Evolutionary conservation across 2,797 vertebrate genomes (phyloP).

Genomic region (Champsocephalus gunnari): DNA sequence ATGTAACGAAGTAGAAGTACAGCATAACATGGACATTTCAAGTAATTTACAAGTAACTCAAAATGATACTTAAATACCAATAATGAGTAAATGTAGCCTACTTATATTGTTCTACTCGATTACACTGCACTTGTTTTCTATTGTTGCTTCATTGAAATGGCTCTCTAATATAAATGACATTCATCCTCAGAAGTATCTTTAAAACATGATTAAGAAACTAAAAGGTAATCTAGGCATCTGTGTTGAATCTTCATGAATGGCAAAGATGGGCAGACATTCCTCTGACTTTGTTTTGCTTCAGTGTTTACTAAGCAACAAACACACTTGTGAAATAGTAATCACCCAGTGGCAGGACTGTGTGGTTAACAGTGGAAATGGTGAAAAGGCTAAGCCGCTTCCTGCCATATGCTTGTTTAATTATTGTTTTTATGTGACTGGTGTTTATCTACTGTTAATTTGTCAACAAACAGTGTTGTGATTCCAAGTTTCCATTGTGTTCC

Average conservation of each 20-base stretch:
- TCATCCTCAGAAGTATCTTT: background rate
- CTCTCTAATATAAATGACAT: background rate
- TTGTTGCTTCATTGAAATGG: background rate
- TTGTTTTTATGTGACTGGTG: slow-evolving; percentile 17
- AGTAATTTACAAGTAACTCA: background rate
- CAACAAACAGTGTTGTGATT: slow-evolving; percentile 30
- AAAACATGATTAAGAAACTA: background rate
- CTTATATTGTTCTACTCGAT: background rate
- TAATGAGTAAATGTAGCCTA: background rate
- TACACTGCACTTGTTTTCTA: background rate
- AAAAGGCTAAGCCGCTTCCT: slow-evolving; percentile 24
- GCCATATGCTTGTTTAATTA: slow-evolving; percentile 40
- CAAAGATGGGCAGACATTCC: slow-evolving; percentile 1
- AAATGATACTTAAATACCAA: background rate
- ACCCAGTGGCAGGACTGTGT: slow-evolving; percentile 7
- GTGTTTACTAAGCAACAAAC: slow-evolving; percentile 41
- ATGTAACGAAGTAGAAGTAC: background rate
- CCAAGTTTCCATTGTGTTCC: slow-evolving; percentile 8
- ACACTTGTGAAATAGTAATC: slow-evolving; percentile 34
- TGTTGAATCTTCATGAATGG: slow-evolving; percentile 24
- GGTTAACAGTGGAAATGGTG: slow-evolving; percentile 21
- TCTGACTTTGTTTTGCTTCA: slow-evolving; percentile 41
- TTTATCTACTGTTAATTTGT: slow-evolving; percentile 30
- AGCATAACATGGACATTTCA: too few relatives aligned
- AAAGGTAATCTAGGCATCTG: slow-evolving; percentile 11